Evolutionary conservation across 2,797 vertebrate genomes (phyloP).

Genomic region (Aeoliscus strigatus): DNA sequence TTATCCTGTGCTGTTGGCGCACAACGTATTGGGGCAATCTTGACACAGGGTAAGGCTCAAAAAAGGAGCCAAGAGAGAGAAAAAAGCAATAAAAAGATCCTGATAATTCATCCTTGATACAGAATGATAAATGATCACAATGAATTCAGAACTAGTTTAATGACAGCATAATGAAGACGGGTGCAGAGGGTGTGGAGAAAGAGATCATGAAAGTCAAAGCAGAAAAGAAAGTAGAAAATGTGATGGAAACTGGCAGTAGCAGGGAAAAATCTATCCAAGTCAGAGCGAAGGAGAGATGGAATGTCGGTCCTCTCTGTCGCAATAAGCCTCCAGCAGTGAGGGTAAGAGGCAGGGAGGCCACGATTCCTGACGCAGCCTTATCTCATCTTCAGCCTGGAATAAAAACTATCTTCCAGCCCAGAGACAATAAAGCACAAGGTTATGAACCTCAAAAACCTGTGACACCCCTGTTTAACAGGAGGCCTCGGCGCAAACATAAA

Average conservation of each 20-base stretch:
- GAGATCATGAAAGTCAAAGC: slow-evolving; percentile 55
- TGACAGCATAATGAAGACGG: slow-evolving; percentile 55
- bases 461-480: slow-evolving; percentile 72
- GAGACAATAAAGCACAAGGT: slow-evolving; percentile 76
- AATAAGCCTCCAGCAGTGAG: slow-evolving; percentile 69
- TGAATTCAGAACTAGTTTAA: slow-evolving; percentile 59
- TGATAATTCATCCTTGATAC: slow-evolving; percentile 44
- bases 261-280: slow-evolving; percentile 56
- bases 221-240: slow-evolving; percentile 35
- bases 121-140: slow-evolving; percentile 53
- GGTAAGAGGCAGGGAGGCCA: slow-evolving; percentile 58
- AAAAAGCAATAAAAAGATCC: slow-evolving; percentile 45
- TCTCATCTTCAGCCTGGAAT: slow-evolving; percentile 75
- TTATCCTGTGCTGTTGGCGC: slow-evolving; percentile 6
- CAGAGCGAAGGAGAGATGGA: slow-evolving; percentile 45
- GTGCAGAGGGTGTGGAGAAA: slow-evolving; percentile 35
- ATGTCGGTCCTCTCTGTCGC: slow-evolving; percentile 58
- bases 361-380: slow-evolving; percentile 72
- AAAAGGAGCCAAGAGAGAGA: slow-evolving; percentile 11
- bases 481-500: slow-evolving; percentile 61
- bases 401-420: slow-evolving; percentile 74
- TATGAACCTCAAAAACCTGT: slow-evolving; percentile 66
- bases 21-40: slow-evolving; percentile 33
- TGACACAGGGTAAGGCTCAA: slow-evolving; percentile 32
- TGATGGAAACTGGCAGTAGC: slow-evolving; percentile 49